A percentile compares a stretch with the other conserved stretches of the same genome.
Conservation (phyloP, 2,113 vertebrate species). For the Myotis brandtii region DNA sequence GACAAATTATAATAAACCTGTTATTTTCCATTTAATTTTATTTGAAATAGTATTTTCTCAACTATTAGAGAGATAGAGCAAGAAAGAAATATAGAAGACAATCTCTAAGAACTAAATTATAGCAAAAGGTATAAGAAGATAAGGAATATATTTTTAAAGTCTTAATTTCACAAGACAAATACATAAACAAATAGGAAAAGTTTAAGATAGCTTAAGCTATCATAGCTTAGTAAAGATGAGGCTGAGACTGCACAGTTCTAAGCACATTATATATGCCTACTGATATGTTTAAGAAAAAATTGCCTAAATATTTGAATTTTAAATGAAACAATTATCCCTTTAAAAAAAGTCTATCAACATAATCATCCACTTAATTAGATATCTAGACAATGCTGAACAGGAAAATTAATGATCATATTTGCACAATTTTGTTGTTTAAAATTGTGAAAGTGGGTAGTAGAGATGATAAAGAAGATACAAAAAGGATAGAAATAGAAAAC, state of each 20-base stretch:
- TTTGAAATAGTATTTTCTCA: constrained; percentile 28
- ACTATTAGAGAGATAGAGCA: neutral
- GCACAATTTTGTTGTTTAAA: constrained; percentile 20
- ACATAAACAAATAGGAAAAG: neutral
- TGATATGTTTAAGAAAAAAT: constrained; percentile 27
- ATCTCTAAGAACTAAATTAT: neutral
- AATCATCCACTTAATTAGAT: constrained; percentile 1
- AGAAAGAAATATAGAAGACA: constrained; percentile 6
- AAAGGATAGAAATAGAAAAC: constrained; percentile 77
- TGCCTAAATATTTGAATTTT: constrained; percentile 24
- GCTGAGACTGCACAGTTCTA: neutral
- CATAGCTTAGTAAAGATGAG: neutral
- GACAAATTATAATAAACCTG: neutral
- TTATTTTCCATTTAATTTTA: neutral
- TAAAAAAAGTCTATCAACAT: neutral
- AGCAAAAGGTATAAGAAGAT: neutral
- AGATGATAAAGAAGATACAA: constrained; percentile 35
- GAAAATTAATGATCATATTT: constrained; percentile 29
- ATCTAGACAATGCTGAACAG: neutral
- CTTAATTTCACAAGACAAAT: neutral
- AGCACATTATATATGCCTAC: neutral
- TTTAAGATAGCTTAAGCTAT: neutral
- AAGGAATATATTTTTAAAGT: neutral
- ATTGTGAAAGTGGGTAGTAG: neutral
- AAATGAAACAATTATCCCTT: neutral